phyloP scores from a whole-genome alignment of 2,113 vertebrate species.

The Ascaphus truei region DNA sequence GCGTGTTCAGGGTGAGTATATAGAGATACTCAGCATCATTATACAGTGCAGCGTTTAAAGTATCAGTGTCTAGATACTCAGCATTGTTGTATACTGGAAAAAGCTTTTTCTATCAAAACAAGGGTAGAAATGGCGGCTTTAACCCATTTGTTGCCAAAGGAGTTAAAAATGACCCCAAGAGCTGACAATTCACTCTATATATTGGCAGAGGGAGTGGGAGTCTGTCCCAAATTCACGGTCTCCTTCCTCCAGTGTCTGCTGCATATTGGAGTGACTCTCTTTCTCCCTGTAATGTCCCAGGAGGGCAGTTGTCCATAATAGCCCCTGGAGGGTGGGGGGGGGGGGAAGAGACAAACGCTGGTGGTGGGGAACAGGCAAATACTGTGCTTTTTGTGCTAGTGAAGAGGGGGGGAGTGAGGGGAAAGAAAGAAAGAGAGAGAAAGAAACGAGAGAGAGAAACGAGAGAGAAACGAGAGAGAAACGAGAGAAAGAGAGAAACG shows the following conservation, averaged over 20 bases:
- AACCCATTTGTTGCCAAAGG: no score
- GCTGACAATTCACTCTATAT: no score
- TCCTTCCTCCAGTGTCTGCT: not conserved
- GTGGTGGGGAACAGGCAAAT: not conserved
- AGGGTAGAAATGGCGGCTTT: no score
- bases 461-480: not conserved
- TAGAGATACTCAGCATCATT: no score
- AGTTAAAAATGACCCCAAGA: no score
- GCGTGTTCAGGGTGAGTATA: no score
- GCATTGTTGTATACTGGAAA: no score
- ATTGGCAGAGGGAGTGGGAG: not conserved
- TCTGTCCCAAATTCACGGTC: not conserved
- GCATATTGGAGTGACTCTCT: not conserved
- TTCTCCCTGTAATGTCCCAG: not conserved
- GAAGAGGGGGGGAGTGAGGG: no score
- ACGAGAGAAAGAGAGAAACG: not conserved
- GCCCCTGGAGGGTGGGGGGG: not conserved
- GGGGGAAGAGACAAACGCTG: not conserved
- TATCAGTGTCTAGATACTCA: no score
- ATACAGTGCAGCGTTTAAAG: no score
- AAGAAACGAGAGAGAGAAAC: not conserved
- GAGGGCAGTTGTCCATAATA: not conserved
- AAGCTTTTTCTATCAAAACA: no score
- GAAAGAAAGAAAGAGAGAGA: no score
- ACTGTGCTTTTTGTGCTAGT: slow-evolving; percentile 28